A percentile compares a stretch with the other conserved stretches of the same genome.
Evolutionary conservation across 2,113 vertebrate species (phyloP).

Genomic region (Psammodynastes pulverulentus): DNA sequence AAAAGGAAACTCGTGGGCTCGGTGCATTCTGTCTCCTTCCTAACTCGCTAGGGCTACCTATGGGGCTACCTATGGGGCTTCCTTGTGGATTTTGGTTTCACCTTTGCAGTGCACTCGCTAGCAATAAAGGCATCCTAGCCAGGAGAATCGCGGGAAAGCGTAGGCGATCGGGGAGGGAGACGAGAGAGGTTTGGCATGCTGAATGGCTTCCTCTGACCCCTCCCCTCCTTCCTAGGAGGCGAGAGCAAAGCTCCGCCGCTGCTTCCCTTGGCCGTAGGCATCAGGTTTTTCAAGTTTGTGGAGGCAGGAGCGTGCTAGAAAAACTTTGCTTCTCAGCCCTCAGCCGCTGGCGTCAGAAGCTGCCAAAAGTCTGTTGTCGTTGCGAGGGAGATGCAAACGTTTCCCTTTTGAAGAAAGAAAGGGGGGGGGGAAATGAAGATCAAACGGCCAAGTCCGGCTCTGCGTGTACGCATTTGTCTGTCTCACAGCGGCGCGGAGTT

Average conservation of each 20-base stretch:
- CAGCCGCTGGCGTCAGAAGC: conserved; percentile 50
- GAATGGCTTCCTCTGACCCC: not conserved
- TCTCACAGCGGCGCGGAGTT: not conserved
- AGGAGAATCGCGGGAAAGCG: not conserved
- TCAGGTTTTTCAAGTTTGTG: conserved; percentile 52
- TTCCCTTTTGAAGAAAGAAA: conserved; percentile 44
- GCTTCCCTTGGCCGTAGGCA: conserved; percentile 33
- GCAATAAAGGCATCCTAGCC: not conserved
- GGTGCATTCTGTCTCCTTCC: conserved; percentile 30
- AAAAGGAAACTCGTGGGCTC: conserved; percentile 55
- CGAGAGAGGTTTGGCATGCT: not conserved
- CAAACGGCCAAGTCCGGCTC: not conserved
- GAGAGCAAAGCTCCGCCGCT: not conserved
- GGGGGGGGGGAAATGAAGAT: not conserved
- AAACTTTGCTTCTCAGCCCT: conserved; percentile 46
- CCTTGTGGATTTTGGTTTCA: not conserved
- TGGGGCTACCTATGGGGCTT: conserved; percentile 5
- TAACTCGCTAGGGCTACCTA: conserved; percentile 41
- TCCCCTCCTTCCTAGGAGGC: not conserved
- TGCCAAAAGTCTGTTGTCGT: conserved; percentile 56
- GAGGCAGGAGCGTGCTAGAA: conserved; percentile 42
- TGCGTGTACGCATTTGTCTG: not conserved
- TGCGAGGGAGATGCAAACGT: conserved; percentile 54
- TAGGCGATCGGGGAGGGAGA: not conserved
- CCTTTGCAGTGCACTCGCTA: not conserved